A percentile compares a stretch with the other conserved stretches of the same genome.
Evolutionary conservation across 2,113 vertebrate genomes (phyloP).

Genomic region (Bujurquina vittata): DNA sequence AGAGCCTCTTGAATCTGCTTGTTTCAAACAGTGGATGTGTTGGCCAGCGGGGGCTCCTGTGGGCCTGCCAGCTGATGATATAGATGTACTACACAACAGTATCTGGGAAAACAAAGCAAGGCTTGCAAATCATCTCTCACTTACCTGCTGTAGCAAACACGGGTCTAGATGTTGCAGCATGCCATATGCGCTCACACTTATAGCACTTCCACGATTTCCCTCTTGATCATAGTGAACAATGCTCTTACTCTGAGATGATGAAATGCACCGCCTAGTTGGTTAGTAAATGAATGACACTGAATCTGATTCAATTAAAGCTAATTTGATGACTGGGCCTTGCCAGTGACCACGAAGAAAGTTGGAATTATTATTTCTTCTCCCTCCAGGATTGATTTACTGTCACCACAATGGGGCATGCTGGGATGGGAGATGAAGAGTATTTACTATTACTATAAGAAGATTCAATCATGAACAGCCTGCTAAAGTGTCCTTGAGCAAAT

Average conservation of each 20-base stretch:
- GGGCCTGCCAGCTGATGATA: conserved; percentile 49
- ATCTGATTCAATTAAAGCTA: conserved; percentile 50
- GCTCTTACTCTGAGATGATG: conserved; percentile 12
- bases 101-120: conserved; percentile 51
- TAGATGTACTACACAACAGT: conserved; percentile 52
- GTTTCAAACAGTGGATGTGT: conserved; percentile 54
- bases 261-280: conserved; percentile 12
- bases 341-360: conserved; percentile 46
- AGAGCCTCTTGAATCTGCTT: conserved; percentile 56
- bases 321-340: conserved; percentile 52
- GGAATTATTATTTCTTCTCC: conserved; percentile 45
- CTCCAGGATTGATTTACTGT: conserved; percentile 45
- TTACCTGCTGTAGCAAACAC: conserved; percentile 6
- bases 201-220: neutral
- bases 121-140: conserved; percentile 29
- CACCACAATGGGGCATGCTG: neutral
- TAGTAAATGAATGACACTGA: conserved; percentile 46
- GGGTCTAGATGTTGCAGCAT: neutral
- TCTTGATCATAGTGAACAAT: conserved; percentile 8
- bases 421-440: neutral
- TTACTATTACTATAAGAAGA: conserved; percentile 10
- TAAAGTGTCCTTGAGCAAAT: conserved; percentile 32
- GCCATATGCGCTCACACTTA: neutral
- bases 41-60: conserved; percentile 64
- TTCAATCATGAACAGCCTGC: conserved; percentile 6